These are phyloP conservation scores for Gephyroberyx darwinii DNA, from an alignment of 2,797 vertebrate genomes.

Conservation along the genomic window DNA sequence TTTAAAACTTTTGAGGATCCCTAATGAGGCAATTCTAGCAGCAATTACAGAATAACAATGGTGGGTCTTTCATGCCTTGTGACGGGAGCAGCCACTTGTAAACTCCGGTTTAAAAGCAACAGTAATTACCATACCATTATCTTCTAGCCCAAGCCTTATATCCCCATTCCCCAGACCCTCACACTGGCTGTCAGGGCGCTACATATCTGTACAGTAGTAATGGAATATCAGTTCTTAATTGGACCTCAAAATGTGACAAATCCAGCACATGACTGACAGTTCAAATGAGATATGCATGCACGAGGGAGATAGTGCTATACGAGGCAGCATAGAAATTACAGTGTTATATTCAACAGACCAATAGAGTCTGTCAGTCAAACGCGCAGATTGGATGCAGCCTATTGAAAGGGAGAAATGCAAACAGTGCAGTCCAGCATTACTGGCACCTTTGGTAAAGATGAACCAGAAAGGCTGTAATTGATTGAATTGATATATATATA, in stretches of 20 bases:
- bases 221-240: slow-evolving; percentile 33
- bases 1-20: slow-evolving; percentile 29
- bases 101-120: slow-evolving; percentile 35
- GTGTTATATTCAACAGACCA: slow-evolving; percentile 13
- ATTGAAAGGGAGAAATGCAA: neutral
- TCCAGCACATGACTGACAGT: slow-evolving; percentile 23
- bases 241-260: slow-evolving; percentile 22
- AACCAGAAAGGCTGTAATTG: slow-evolving; percentile 3
- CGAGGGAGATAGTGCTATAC: neutral
- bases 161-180: neutral
- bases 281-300: slow-evolving; percentile 7
- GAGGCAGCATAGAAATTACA: neutral
- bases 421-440: neutral
- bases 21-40: slow-evolving; percentile 50
- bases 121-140: slow-evolving; percentile 35
- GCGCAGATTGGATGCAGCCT: slow-evolving; percentile 5
- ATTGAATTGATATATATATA: too few species aligned
- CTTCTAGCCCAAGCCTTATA: slow-evolving; percentile 6
- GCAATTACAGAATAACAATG: slow-evolving; percentile 49
- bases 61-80: neutral
- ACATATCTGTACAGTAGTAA: neutral
- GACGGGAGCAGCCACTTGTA: slow-evolving; percentile 28
- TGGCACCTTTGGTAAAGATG: neutral
- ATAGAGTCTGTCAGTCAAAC: slow-evolving; percentile 16
- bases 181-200: slow-evolving; percentile 10